phyloP scores from a whole-genome alignment of 2,113 vertebrate genomes.

The Clarias batrachus region DNA sequence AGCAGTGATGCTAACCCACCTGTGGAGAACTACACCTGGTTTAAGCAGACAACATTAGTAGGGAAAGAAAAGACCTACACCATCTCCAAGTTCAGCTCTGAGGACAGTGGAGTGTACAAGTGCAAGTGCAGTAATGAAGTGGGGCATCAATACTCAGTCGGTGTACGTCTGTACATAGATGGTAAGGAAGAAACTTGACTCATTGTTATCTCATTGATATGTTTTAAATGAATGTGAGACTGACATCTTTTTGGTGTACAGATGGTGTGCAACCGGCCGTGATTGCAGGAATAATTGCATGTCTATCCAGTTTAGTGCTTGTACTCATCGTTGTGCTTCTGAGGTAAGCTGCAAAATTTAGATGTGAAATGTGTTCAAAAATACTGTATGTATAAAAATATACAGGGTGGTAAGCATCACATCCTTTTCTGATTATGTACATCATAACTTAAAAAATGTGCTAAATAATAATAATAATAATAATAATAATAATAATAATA shows the following conservation, averaged over 20 bases:
- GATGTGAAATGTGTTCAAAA: neutral
- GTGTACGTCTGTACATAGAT: neutral
- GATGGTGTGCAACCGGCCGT: neutral
- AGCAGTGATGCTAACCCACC: neutral
- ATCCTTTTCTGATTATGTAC: too few relatives aligned
- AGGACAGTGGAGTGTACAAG: slow-evolving; percentile 1
- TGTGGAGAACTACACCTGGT: neutral
- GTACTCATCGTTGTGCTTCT: neutral
- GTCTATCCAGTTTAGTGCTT: neutral
- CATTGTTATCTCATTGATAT: neutral
- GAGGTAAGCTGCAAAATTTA: neutral
- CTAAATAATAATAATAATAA: too few relatives aligned
- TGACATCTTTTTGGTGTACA: neutral
- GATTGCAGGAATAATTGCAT: neutral
- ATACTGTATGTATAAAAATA: too few relatives aligned
- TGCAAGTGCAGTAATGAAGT: neutral
- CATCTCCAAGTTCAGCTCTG: neutral
- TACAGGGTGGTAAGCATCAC: too few relatives aligned
- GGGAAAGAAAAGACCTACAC: neutral
- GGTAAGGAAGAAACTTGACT: neutral
- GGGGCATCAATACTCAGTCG: neutral
- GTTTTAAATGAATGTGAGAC: neutral
- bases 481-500: too few relatives aligned
- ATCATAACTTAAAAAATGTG: too few relatives aligned
- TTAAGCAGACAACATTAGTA: neutral